Evolutionary conservation across 2,797 vertebrate species (phyloP).

Genomic region (Vireo griseus): DNA sequence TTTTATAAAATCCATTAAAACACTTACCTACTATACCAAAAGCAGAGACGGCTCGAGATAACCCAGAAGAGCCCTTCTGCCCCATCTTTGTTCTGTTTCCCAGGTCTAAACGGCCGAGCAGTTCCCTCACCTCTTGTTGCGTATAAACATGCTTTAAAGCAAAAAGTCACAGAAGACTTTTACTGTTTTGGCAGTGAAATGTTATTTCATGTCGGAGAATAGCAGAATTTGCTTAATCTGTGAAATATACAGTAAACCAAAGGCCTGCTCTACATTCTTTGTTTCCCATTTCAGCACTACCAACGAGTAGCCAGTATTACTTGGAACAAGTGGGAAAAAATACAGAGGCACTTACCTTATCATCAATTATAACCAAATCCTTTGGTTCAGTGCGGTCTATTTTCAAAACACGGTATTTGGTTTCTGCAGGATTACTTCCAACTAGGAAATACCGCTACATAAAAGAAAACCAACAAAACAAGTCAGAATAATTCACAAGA

Average conservation of each 20-base stretch:
- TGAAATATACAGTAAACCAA: not conserved
- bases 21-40: slow-evolving; percentile 89
- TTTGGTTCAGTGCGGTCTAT: slow-evolving; percentile 95
- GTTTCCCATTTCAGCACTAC: not conserved
- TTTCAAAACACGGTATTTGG: slow-evolving; percentile 92
- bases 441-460: slow-evolving; percentile 92
- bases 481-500: not conserved
- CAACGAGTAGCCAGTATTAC: not conserved
- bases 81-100: slow-evolving; percentile 94
- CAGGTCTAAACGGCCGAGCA: slow-evolving; percentile 91
- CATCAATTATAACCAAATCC: slow-evolving; percentile 93
- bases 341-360: slow-evolving; percentile 82
- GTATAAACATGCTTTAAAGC: slow-evolving; percentile 88
- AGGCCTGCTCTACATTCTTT: not conserved
- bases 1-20: not conserved
- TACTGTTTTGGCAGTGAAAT: not conserved
- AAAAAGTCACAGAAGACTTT: not conserved
- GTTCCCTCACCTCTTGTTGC: slow-evolving; percentile 89
- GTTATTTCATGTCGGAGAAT: not conserved
- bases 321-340: not conserved
- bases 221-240: not conserved
- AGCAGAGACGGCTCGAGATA: slow-evolving; percentile 88
- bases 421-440: slow-evolving; percentile 93
- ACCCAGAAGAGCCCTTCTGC: slow-evolving; percentile 91
- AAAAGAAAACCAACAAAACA: not conserved